Conservation (phyloP, 2,888 invertebrate genomes). For the Pheosia tremula region DNA sequence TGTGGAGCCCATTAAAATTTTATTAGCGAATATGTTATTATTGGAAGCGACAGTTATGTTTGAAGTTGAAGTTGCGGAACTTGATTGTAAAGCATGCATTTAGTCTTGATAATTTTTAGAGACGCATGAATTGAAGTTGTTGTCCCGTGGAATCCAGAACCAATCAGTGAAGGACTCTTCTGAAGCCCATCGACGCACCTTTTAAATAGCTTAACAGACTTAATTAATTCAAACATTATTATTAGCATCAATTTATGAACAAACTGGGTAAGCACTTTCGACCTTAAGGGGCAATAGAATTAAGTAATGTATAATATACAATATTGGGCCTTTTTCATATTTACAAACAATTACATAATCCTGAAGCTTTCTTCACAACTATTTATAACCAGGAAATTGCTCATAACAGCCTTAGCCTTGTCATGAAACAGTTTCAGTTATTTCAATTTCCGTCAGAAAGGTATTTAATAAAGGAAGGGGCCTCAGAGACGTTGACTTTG, state of each 20-base stretch:
- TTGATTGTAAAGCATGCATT: too few relatives aligned
- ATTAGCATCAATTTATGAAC: neutral
- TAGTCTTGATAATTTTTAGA: too few relatives aligned
- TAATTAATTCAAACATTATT: neutral
- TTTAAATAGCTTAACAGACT: neutral
- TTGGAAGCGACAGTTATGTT: too few relatives aligned
- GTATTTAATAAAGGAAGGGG: constrained; percentile 57
- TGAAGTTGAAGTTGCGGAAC: too few relatives aligned
- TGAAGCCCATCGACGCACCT: too few relatives aligned
- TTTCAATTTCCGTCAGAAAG: constrained; percentile 60
- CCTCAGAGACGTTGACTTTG: constrained; percentile 38
- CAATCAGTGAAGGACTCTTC: too few relatives aligned
- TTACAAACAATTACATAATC: neutral
- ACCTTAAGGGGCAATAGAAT: neutral
- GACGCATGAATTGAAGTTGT: too few relatives aligned
- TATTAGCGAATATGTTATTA: neutral
- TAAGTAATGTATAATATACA: neutral
- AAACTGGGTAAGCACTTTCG: neutral
- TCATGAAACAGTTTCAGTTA: constrained; percentile 47
- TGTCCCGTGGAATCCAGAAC: too few relatives aligned
- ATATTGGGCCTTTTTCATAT: neutral
- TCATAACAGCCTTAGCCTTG: constrained; percentile 39
- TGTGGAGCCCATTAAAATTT: neutral
- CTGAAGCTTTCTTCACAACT: constrained; percentile 19
- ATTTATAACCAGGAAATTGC: constrained; percentile 45